A percentile compares a stretch with the other conserved stretches of the same genome.
Evolutionary conservation across 2,797 vertebrate genomes (phyloP).

Genomic region (Tinamus major): DNA sequence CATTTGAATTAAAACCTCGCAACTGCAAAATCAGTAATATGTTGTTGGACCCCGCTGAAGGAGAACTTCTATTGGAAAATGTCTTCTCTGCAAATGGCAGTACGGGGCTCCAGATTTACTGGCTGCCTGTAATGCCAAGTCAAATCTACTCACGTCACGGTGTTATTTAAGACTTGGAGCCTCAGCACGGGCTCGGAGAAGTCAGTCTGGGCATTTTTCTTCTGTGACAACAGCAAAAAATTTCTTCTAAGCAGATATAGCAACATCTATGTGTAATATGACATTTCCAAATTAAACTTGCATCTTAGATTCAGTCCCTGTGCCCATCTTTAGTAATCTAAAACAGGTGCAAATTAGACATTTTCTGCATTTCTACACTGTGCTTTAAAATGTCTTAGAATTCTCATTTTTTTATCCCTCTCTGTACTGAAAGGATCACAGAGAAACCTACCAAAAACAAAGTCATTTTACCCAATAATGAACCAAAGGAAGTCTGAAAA

Average conservation of each 20-base stretch:
- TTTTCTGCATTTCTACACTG: background rate
- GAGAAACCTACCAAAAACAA: background rate
- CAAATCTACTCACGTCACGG: background rate
- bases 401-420: background rate
- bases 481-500: background rate
- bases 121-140: background rate
- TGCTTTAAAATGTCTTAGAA: background rate
- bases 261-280: background rate
- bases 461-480: background rate
- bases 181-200: background rate
- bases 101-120: background rate
- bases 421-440: background rate
- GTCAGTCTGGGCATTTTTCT: background rate
- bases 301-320: background rate
- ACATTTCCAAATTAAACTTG: background rate
- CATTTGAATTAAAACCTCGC: background rate
- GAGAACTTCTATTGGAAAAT: background rate
- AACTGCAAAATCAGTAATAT: background rate
- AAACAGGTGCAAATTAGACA: background rate
- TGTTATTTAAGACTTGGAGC: background rate
- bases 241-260: background rate
- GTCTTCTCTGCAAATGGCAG: background rate
- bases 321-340: background rate
- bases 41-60: background rate
- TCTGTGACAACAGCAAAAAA: background rate